Base-by-base conservation (phyloP, 2,113 vertebrate species). In the Gadus macrocephalus region DNA sequence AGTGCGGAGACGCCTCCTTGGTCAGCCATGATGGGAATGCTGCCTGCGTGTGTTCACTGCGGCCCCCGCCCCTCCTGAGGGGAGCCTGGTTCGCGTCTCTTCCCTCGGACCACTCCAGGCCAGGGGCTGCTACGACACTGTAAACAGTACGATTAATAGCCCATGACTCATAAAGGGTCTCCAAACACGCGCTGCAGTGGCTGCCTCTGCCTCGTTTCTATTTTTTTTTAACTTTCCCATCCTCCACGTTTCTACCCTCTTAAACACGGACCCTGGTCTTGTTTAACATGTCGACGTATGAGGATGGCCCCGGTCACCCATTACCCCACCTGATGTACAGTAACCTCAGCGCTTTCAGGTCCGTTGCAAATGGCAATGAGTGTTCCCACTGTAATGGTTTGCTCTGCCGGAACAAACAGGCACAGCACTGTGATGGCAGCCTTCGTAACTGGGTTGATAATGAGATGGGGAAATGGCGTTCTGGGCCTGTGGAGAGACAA, bases 101-200 rank as follows among this genome's bases (percentile, higher is more conserved):
- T 84, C 76, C 79, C 81, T 75, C 35, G 9, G 63, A 81, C 86
- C 71, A 66, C 82, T 67, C 16, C 78, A 81, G 85, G 87, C 82
- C 81, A 80, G 83, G 83, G 79, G 81, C 86, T 82, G 83, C 83
- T 88, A 83, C 81, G 84, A 77, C 83, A 82, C 86, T 89, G 87
- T 90, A 92, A 92, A 91, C 88, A 88, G 79, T 85, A 82, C 72
- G 85, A 89, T 92, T 90, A 91, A 91, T 91, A 88, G 83, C 80
- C 84, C 74, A 62, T 88, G 89, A 91, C 87, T 90, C 88, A 86
- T 86, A 90, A 88, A 91, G 71, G 60, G 70, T 61, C 81, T 82
- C 79, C 84, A 86, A 89, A 88, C 87, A 82, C 85, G 78, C 81
- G 84, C 80, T 80, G 81, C 85, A 74, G 82, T 67, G 62, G 72